Base-by-base conservation (phyloP, 2,888 invertebrate genomes). In the Drosophila suboccidentalis region DNA sequence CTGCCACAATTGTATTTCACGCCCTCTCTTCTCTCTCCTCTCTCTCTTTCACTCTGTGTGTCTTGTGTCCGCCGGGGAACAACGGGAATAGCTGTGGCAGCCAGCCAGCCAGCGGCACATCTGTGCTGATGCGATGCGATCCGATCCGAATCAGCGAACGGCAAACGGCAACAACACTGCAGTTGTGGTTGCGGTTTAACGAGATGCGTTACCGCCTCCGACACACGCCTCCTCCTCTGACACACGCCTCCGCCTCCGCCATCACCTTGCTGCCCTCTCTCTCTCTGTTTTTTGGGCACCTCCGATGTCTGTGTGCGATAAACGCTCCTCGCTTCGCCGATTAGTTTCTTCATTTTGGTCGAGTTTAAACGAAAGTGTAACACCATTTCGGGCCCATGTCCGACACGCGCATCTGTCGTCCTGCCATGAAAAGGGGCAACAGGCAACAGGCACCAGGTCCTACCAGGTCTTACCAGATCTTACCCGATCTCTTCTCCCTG, bases 101-200 rank as follows among this genome's bases (percentile, higher is more conserved):
- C 72, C 49, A 38, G 62, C 72, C 49, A 38, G 67, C 61, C 65
- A 57, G 65, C 64, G 55, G 78, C 78, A 90, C 90, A 90, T 90
- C 90, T 90, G 90, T 82, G 81, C 83, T 80, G 82, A 78, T 83
- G 78, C 47, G 83, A 80, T 86, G 74, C 65, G 82, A 78, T 83
- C 74, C 47, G 83, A 82, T 86, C 75, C 65, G 66, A 81, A 81
- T 83, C 87, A 80, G 74, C 76, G 49, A 50, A 19, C 34, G 49
- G 19, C 34, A 49, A 49, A 13, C 32, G 49, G 17, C 34, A 49
- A 49, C 49, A 50, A 17, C 49, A 50, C 79, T 79, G 80, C 80
- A 75, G 86, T 90, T 91, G 90, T 84, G 75, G 86, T 90, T 91
- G 90, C 86, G 89, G 90, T 90, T 90, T 90, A 90, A 90, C 90